Percentiles rank a stretch among this genome's conserved stretches.
Conservation (phyloP, 2,888 invertebrate species). For the Alloscopus bannaensis region DNA sequence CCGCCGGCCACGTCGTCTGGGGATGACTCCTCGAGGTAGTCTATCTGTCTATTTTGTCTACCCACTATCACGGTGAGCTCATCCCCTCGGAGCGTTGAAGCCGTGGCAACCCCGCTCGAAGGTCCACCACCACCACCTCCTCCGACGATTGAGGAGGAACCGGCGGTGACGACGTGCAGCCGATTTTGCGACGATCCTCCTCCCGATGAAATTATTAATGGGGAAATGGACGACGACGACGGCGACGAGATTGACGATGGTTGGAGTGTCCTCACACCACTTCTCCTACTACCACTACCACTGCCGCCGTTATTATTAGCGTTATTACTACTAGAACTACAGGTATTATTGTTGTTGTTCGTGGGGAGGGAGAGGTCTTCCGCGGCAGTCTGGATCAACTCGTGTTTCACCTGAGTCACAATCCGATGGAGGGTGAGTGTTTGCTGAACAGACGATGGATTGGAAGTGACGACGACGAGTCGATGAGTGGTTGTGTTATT, state of each 20-base stretch:
- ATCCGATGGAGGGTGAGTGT: constrained; percentile 65
- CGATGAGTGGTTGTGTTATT: constrained; percentile 60
- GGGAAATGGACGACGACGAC: too few relatives aligned
- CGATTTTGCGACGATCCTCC: constrained; percentile 24
- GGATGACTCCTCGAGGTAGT: constrained; percentile 46
- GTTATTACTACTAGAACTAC: constrained; percentile 1
- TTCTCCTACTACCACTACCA: constrained; percentile 22
- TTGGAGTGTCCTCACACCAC: too few relatives aligned
- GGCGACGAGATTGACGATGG: too few relatives aligned
- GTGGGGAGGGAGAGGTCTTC: constrained; percentile 70
- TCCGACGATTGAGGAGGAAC: constrained; percentile 18
- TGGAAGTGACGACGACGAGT: constrained; percentile 67
- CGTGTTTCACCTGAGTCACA: constrained; percentile 58
- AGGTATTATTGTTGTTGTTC: constrained; percentile 39
- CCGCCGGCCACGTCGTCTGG: constrained; percentile 20
- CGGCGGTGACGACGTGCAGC: constrained; percentile 2
- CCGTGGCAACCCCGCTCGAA: constrained; percentile 12
- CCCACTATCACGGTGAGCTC: constrained; percentile 59
- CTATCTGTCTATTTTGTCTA: constrained; percentile 23
- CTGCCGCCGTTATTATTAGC: background rate
- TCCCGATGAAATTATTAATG: constrained; percentile 11
- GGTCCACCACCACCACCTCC: constrained; percentile 37
- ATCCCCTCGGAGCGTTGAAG: constrained; percentile 44
- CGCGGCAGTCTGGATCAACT: constrained; percentile 69
- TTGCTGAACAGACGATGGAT: constrained; percentile 61